Conservation (phyloP, 1,140 invertebrate species). For the Lepidurus arcticus region DNA sequence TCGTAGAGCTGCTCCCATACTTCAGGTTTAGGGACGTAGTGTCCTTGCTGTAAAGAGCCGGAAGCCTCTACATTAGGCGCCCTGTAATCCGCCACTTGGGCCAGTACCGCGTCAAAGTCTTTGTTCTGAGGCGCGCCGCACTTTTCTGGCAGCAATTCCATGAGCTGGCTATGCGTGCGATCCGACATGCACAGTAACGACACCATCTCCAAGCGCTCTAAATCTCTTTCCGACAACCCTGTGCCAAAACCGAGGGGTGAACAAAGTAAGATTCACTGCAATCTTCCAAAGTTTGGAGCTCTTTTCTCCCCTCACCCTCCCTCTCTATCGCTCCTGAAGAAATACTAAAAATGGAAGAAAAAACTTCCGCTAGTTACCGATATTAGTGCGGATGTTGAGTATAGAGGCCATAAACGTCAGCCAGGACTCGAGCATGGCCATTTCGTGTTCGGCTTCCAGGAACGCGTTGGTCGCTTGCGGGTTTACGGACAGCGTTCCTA, state of each 20-base stretch:
- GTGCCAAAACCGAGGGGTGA: constrained; percentile 24
- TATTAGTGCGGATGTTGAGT: constrained; percentile 81
- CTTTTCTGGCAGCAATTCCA: constrained; percentile 90
- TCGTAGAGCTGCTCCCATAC: constrained; percentile 92
- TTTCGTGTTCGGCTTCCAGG: constrained; percentile 68
- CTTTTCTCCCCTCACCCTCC: no score
- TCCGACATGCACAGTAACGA: constrained; percentile 86
- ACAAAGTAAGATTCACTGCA: neutral
- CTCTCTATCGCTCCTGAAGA: no score
- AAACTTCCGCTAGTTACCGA: constrained; percentile 53
- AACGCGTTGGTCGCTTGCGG: constrained; percentile 55
- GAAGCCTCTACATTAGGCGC: constrained; percentile 70
- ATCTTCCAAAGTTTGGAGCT: no score
- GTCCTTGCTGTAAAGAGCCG: constrained; percentile 84
- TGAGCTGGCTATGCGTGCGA: constrained; percentile 89
- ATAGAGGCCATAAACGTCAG: constrained; percentile 84
- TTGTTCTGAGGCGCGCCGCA: constrained; percentile 82
- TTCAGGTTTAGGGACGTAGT: constrained; percentile 79
- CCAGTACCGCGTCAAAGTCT: constrained; percentile 79
- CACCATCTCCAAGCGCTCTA: constrained; percentile 84
- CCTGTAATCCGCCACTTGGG: constrained; percentile 69
- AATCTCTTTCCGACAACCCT: constrained; percentile 63
- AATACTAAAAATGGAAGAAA: neutral
- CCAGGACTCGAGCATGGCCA: constrained; percentile 85
- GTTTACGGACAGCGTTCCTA: constrained; percentile 76